Evolutionary conservation across 2,797 vertebrate species (phyloP).

Genomic region (Sebastes taczanowskii): DNA sequence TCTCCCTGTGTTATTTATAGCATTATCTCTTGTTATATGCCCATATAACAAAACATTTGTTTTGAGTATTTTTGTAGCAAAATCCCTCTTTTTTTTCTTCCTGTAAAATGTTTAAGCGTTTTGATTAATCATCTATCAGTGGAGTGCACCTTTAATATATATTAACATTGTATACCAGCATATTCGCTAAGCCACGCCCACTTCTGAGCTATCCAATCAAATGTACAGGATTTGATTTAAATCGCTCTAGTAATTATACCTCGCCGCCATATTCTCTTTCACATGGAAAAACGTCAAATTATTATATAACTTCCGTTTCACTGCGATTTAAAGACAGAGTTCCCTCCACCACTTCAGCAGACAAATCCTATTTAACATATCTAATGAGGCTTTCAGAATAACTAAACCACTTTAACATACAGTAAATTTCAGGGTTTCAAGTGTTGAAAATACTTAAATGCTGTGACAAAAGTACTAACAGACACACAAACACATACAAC

Average conservation of each 20-base stretch:
- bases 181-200: not conserved
- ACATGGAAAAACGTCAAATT: not conserved
- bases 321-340: not conserved
- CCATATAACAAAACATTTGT: not conserved
- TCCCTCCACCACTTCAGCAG: not conserved
- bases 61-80: not conserved
- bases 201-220: not conserved
- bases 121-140: not conserved
- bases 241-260: not conserved
- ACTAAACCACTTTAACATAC: not conserved
- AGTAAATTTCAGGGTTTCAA: not conserved
- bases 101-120: not conserved
- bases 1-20: not conserved
- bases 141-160: not conserved
- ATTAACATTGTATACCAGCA: not conserved
- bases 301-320: not conserved
- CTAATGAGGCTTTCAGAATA: not conserved
- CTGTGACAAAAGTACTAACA: not conserved
- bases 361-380: not conserved
- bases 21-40: not conserved
- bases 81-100: not conserved
- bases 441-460: not conserved
- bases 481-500: constrained; percentile 13
- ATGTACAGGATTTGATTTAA: not conserved
- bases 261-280: rapidly evolving